phyloP scores from a whole-genome alignment of 2,797 vertebrate genomes.

The Atherinosoma microstoma region DNA sequence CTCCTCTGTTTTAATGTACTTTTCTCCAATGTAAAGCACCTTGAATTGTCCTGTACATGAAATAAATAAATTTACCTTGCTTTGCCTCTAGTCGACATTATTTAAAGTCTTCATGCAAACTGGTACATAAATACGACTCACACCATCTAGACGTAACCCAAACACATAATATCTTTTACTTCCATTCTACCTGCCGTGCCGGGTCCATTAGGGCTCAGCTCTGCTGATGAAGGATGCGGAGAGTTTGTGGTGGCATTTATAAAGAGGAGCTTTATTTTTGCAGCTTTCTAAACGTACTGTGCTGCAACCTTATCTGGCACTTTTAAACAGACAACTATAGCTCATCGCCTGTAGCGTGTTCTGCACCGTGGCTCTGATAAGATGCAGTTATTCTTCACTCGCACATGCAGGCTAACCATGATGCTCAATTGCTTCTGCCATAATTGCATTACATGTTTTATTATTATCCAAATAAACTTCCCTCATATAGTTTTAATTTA shows the following conservation, averaged over 20 bases:
- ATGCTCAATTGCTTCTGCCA: background rate
- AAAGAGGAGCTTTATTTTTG: background rate
- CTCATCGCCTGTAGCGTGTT: background rate
- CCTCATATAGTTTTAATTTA: background rate
- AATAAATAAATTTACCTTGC: too few species aligned
- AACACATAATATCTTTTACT: background rate
- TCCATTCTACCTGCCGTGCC: background rate
- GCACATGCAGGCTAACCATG: background rate
- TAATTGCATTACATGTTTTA: background rate
- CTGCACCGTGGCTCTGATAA: background rate
- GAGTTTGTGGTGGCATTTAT: background rate
- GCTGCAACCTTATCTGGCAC: background rate
- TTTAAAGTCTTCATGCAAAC: background rate
- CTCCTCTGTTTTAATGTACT: too few species aligned
- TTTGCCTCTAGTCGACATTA: too few species aligned
- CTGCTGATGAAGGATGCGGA: background rate
- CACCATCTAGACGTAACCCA: background rate
- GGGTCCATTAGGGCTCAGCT: background rate
- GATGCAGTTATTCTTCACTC: background rate
- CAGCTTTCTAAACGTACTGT: background rate
- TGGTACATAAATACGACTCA: background rate
- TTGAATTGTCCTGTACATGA: too few species aligned
- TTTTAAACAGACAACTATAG: background rate
- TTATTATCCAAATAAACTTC: background rate
- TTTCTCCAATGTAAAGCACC: too few species aligned